These are phyloP conservation scores for Mormyrus iriodes DNA, from an alignment of 2,113 vertebrate genomes.

Conservation along the genomic window DNA sequence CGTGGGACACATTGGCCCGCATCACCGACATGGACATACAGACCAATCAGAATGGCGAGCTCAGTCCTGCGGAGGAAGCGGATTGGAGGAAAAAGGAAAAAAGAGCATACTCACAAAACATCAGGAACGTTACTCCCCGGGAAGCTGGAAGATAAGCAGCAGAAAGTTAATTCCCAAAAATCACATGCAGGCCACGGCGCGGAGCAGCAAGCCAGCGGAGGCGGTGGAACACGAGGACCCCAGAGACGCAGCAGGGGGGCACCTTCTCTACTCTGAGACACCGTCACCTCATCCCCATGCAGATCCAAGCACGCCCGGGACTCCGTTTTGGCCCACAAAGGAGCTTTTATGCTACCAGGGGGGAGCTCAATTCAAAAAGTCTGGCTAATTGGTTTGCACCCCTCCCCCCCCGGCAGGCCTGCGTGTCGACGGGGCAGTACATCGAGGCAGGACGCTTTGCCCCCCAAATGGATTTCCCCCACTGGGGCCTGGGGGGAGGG, in stretches of 20 bases:
- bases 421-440: background rate
- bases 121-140: constrained; percentile 50
- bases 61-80: background rate
- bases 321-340: background rate
- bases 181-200: background rate
- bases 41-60: background rate
- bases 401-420: background rate
- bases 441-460: background rate
- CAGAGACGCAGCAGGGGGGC: background rate
- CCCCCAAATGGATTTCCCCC: background rate
- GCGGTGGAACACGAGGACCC: background rate
- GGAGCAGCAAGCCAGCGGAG: background rate
- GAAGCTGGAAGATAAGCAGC: constrained; percentile 45
- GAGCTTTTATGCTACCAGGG: background rate
- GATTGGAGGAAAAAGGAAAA: background rate
- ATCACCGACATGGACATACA: background rate
- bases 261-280: background rate
- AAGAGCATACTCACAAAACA: constrained; percentile 50
- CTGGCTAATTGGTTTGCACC: constrained; percentile 6
- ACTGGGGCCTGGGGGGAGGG: background rate
- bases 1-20: background rate
- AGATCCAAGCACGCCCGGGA: background rate
- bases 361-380: background rate
- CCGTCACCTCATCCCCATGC: background rate
- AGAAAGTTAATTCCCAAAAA: background rate